phyloP scores from a whole-genome alignment of 2,888 invertebrate species.

The Hypomecis punctinalis region DNA sequence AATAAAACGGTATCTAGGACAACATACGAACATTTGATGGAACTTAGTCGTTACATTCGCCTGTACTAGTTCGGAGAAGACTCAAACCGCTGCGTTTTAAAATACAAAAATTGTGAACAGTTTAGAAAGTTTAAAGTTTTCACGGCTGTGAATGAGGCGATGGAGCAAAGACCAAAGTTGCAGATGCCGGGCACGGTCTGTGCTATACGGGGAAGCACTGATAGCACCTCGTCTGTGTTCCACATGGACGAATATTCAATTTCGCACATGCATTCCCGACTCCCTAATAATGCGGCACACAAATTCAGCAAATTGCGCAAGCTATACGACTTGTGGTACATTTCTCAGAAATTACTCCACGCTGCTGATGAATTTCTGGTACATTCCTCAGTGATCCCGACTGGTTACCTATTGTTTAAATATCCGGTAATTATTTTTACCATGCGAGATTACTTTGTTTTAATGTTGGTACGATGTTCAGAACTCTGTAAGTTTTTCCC shows the following conservation, averaged over 20 bases:
- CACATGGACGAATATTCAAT: constrained; percentile 35
- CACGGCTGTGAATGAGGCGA: constrained; percentile 35
- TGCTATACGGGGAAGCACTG: constrained; percentile 23
- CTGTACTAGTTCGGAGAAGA: neutral
- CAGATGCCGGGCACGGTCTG: constrained; percentile 35
- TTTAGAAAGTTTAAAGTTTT: constrained; percentile 41
- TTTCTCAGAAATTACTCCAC: constrained; percentile 4
- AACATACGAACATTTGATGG: neutral
- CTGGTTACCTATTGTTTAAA: too few relatives aligned
- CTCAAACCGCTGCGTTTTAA: neutral
- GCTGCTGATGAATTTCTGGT: neutral
- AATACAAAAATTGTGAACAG: constrained; percentile 30
- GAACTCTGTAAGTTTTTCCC: too few relatives aligned
- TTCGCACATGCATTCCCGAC: constrained; percentile 26
- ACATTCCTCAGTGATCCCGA: too few relatives aligned
- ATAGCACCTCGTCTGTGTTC: constrained; percentile 17
- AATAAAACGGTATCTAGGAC: too few relatives aligned
- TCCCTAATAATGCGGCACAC: constrained; percentile 13
- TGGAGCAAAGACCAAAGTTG: constrained; percentile 37
- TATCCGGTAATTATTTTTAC: too few relatives aligned
- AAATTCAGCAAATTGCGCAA: constrained; percentile 9
- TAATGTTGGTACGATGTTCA: too few relatives aligned
- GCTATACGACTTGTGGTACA: neutral
- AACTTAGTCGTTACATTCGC: neutral
- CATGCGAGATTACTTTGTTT: too few relatives aligned